Conservation (phyloP, 2,113 vertebrate genomes). For the Microtus ochrogaster region DNA sequence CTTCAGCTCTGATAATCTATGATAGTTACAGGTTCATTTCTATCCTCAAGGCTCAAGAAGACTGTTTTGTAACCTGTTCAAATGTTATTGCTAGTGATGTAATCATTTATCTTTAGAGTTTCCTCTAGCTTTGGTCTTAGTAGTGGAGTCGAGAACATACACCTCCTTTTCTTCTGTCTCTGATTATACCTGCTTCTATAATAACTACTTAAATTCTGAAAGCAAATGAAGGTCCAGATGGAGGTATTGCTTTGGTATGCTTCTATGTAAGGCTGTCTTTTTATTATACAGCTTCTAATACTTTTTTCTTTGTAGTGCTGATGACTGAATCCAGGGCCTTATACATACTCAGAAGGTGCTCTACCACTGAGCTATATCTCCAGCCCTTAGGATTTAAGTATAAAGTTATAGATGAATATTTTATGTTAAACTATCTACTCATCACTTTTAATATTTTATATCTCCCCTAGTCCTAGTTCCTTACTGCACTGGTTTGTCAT, state of each 20-base stretch:
- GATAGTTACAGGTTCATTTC: not conserved
- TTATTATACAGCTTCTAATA: not conserved
- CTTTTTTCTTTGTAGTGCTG: not conserved
- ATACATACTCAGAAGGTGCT: not conserved
- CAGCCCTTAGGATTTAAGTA: not conserved
- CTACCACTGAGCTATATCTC: not conserved
- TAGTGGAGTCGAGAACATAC: not conserved
- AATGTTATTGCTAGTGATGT: not conserved
- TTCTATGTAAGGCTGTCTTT: not conserved
- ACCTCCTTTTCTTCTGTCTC: not conserved
- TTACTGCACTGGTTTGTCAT: not conserved
- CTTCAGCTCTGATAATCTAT: not conserved
- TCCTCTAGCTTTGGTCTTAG: not conserved
- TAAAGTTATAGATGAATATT: not conserved
- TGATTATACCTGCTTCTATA: not conserved
- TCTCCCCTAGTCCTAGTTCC: not conserved
- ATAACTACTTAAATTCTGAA: conserved; percentile 10
- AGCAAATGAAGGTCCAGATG: not conserved
- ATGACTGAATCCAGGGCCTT: not conserved
- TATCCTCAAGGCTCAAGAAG: not conserved
- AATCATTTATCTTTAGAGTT: not conserved
- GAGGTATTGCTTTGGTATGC: not conserved
- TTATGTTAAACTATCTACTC: conserved; percentile 25
- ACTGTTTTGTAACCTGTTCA: conserved; percentile 13
- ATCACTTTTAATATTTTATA: not conserved